Percentiles rank a stretch among this genome's conserved stretches.
phyloP scores from a whole-genome alignment of 2,797 vertebrate species.

The Micromesistius poutassou region DNA sequence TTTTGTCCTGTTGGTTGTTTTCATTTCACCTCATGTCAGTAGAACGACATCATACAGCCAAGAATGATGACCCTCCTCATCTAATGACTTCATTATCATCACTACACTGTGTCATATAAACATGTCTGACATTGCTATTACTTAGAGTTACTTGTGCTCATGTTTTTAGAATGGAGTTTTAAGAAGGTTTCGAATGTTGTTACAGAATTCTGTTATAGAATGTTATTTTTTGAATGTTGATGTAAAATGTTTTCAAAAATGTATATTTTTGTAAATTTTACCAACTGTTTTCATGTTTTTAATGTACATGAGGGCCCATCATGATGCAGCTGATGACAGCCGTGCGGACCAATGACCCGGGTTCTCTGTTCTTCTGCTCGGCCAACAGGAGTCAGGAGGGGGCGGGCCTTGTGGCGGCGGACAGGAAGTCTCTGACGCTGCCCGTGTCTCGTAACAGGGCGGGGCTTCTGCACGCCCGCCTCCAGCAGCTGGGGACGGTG shows the following conservation, averaged over 20 bases:
- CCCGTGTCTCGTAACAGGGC: constrained; percentile 98
- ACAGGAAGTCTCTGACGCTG: constrained; percentile 97
- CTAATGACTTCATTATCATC: neutral
- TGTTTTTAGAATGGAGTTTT: neutral
- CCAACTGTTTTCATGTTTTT: neutral
- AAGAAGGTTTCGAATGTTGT: neutral
- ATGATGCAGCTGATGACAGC: neutral
- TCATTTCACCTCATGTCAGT: neutral
- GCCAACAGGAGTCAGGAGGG: constrained; percentile 91
- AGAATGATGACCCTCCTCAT: neutral
- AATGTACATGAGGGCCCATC: neutral
- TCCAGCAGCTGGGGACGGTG: constrained; percentile 92
- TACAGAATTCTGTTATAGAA: neutral
- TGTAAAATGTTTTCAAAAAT: too few relatives aligned
- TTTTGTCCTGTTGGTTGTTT: neutral
- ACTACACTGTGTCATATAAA: neutral
- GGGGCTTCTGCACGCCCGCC: constrained; percentile 91
- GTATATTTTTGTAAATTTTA: too few relatives aligned
- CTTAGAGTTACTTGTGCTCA: neutral
- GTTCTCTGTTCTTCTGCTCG: constrained; percentile 77
- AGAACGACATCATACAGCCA: neutral
- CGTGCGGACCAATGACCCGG: neutral
- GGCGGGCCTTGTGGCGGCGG: constrained; percentile 84
- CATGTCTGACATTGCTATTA: neutral
- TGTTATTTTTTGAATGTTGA: too few relatives aligned